phyloP scores from a whole-genome alignment of 2,888 invertebrate genomes.

The Latheticus oryzae region DNA sequence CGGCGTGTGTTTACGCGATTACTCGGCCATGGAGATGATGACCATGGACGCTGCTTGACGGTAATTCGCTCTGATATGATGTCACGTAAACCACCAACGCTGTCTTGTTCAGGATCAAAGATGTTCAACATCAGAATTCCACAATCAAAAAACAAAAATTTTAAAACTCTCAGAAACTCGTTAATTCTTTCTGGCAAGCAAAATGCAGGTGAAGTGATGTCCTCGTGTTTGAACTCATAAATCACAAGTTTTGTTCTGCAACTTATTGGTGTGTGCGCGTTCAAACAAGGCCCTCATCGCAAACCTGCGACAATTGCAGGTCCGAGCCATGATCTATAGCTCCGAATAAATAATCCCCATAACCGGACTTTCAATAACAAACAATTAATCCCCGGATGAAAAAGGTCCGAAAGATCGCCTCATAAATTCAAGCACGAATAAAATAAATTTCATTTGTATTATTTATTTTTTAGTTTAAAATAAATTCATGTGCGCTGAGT shows the following conservation, averaged over 20 bases:
- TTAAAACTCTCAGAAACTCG: conserved; percentile 31
- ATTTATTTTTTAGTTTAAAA: conserved; percentile 38
- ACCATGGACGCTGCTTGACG: conserved; percentile 45
- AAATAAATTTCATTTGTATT: conserved; percentile 38
- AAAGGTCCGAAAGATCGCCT: conserved; percentile 26
- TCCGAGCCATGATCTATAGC: conserved; percentile 19
- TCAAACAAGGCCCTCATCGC: conserved; percentile 30
- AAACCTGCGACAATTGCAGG: conserved; percentile 32
- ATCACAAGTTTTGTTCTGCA: conserved; percentile 46
- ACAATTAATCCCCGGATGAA: conserved; percentile 35
- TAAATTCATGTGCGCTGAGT: conserved; percentile 38
- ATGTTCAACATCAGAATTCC: conserved; percentile 19
- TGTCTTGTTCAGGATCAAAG: conserved; percentile 38
- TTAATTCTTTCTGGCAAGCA: conserved; percentile 39
- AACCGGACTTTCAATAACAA: conserved; percentile 32
- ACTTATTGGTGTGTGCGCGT: conserved; percentile 39
- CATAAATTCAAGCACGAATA: conserved; percentile 40
- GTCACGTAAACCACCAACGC: conserved; percentile 52
- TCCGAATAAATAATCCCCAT: conserved; percentile 33
- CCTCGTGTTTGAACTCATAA: conserved; percentile 43
- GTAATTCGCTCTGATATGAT: conserved; percentile 53
- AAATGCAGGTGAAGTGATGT: conserved; percentile 46
- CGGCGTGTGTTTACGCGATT: conserved; percentile 48
- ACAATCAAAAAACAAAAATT: background rate
- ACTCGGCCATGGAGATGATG: conserved; percentile 47